Conservation (phyloP, 2,797 vertebrate genomes). For the Mormyrus proboscirostris region DNA sequence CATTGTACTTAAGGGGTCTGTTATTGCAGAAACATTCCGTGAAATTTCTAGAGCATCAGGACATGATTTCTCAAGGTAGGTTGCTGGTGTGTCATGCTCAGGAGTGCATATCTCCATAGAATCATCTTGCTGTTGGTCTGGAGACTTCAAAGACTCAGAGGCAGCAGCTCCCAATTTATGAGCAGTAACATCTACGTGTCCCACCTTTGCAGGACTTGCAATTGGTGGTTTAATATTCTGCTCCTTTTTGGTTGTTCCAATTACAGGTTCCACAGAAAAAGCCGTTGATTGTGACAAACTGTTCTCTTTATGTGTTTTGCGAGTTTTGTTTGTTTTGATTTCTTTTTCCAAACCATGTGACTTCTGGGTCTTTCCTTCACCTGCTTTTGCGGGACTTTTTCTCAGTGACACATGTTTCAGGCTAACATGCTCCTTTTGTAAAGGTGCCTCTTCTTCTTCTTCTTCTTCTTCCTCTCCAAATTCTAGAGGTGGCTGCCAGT, state of each 20-base stretch:
- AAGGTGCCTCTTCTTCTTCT: conserved; percentile 71
- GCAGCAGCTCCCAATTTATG: conserved; percentile 37
- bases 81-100: conserved; percentile 59
- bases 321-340: conserved; percentile 36
- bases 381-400: conserved; percentile 39
- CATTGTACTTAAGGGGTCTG: conserved; percentile 22
- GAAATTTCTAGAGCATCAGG: conserved; percentile 32
- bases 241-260: conserved; percentile 34
- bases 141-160: conserved; percentile 24
- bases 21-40: conserved; percentile 3
- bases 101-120: conserved; percentile 83
- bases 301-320: conserved; percentile 41
- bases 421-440: conserved; percentile 41
- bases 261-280: conserved; percentile 36
- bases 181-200: conserved; percentile 35
- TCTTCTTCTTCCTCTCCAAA: conserved; percentile 93
- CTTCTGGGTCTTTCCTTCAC: conserved; percentile 36
- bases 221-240: conserved; percentile 31
- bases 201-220: conserved; percentile 42
- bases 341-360: conserved; percentile 43
- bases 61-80: conserved; percentile 44
- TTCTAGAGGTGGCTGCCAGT: conserved; percentile 94
- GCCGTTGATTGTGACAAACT: conserved; percentile 2
- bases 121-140: conserved; percentile 65
- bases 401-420: conserved; percentile 15